phyloP scores from a whole-genome alignment of 1,140 invertebrate genomes.

The Drosophila baimaii region DNA sequence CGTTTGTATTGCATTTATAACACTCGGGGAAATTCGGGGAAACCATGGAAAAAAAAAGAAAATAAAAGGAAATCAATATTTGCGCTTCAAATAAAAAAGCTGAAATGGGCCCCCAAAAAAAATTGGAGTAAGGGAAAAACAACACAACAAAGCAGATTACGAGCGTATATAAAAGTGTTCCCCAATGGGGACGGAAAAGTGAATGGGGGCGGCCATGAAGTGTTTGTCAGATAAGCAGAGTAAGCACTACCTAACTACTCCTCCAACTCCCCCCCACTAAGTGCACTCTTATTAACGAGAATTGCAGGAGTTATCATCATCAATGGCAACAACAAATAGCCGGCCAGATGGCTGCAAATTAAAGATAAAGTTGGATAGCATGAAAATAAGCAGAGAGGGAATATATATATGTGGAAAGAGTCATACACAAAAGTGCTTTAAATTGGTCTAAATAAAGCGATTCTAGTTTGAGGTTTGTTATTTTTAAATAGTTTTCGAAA shows the following conservation, averaged over 20 bases:
- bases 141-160: conserved; percentile 42
- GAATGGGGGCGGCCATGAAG: conserved; percentile 38
- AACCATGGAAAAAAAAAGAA: background rate
- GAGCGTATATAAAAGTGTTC: conserved; percentile 3
- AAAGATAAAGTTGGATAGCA: conserved; percentile 3
- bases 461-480: background rate
- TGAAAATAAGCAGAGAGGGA: background rate
- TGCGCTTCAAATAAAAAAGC: conserved; percentile 63
- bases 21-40: conserved; percentile 9
- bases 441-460: background rate
- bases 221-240: conserved; percentile 53
- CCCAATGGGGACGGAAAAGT: background rate
- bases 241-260: conserved; percentile 12
- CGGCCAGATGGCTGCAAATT: conserved; percentile 13
- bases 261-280: conserved; percentile 10
- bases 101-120: conserved; percentile 20
- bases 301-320: conserved; percentile 13
- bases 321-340: conserved; percentile 32
- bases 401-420: background rate
- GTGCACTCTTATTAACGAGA: conserved; percentile 46
- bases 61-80: conserved; percentile 72
- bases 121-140: conserved; percentile 16
- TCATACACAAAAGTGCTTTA: background rate
- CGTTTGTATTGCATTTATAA: conserved; percentile 54
- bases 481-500: conserved; percentile 7